A percentile compares a stretch with the other conserved stretches of the same genome.
These are phyloP conservation scores for Passerculus sandwichensis DNA, from an alignment of 2,797 vertebrate genomes.

Conservation along the genomic window DNA sequence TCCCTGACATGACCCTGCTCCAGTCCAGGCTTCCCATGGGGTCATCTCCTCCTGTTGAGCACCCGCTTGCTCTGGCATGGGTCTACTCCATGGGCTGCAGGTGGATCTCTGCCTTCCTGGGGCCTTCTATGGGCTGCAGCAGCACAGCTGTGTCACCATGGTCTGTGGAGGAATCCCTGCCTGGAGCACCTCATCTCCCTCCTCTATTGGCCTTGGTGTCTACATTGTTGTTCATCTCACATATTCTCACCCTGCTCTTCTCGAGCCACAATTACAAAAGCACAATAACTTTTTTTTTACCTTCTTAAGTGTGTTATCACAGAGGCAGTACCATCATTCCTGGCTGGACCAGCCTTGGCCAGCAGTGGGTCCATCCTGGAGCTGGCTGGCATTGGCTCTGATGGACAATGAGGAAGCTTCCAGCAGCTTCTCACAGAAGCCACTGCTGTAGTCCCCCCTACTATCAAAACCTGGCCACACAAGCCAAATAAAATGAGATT, in stretches of 20 bases:
- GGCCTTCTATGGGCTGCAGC: background rate
- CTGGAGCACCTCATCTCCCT: background rate
- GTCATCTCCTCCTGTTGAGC: fast-evolving
- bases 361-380: background rate
- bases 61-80: background rate
- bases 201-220: background rate
- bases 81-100: background rate
- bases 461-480: background rate
- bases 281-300: background rate
- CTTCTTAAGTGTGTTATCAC: background rate
- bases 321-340: fast-evolving
- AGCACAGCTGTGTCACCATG: background rate
- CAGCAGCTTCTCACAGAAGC: background rate
- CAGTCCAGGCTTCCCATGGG: background rate
- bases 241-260: background rate
- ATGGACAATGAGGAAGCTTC: background rate
- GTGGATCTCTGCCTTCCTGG: background rate
- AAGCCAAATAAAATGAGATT: background rate
- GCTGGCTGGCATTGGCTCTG: background rate
- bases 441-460: too few relatives aligned
- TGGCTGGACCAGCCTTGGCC: background rate
- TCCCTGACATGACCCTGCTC: background rate
- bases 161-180: background rate
- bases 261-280: background rate
- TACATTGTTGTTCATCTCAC: background rate